Evolutionary conservation across 1,140 invertebrate genomes (phyloP).

Genomic region (Heliconius nattereri): DNA sequence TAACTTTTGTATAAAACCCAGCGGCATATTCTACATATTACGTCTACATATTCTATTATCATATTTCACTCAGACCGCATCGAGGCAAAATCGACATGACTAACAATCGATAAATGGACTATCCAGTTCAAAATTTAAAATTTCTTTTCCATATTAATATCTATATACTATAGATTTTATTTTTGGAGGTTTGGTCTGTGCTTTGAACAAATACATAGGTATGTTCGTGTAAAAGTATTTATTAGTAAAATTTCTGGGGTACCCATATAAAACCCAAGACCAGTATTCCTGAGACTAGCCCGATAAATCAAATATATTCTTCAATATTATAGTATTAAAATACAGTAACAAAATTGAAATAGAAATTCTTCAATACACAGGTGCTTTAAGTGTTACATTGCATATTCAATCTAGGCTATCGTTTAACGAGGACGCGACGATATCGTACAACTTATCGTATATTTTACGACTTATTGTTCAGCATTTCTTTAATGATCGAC

Average conservation of each 20-base stretch:
- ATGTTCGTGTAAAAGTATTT: too few species aligned
- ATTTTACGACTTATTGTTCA: slow-evolving; percentile 69
- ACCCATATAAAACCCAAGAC: neutral
- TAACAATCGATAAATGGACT: neutral
- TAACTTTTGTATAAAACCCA: too few species aligned
- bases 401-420: slow-evolving; percentile 61
- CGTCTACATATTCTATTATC: too few species aligned
- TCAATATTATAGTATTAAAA: neutral
- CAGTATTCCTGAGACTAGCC: neutral
- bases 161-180: too few species aligned
- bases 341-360: neutral
- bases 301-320: neutral
- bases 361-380: neutral
- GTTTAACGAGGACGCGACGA: slow-evolving; percentile 47
- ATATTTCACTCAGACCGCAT: too few species aligned
- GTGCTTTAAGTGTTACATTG: neutral
- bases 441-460: slow-evolving; percentile 68
- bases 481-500: slow-evolving; percentile 35
- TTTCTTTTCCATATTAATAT: too few species aligned
- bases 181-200: too few species aligned
- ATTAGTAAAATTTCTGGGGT: too few species aligned
- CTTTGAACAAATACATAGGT: too few species aligned
- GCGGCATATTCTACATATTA: too few species aligned
- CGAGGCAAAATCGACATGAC: too few species aligned
- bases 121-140: neutral